Evolutionary conservation across 2,888 invertebrate species (phyloP).

Genomic region (Melanotus villosus): DNA sequence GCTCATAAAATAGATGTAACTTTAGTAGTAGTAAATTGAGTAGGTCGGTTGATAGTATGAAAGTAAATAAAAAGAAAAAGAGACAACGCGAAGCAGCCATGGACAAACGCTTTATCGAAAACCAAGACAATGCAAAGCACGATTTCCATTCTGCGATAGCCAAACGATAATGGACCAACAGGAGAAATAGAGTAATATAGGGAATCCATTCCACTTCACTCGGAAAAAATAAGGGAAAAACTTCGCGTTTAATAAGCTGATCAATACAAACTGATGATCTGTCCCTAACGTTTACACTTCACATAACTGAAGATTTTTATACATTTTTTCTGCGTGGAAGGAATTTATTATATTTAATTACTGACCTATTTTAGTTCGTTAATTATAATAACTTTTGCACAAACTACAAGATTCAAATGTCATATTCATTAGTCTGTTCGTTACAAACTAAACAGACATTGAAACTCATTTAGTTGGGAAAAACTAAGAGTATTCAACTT

Average conservation of each 20-base stretch:
- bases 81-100: background rate
- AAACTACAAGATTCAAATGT: no score
- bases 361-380: no score
- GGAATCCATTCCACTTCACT: constrained; percentile 2
- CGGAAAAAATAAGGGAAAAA: background rate
- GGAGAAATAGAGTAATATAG: constrained; percentile 19
- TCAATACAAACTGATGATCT: background rate
- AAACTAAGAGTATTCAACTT: no score
- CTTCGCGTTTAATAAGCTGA: constrained; percentile 9
- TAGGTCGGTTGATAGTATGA: background rate
- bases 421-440: no score
- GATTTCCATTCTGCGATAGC: constrained; percentile 32
- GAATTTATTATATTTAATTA: no score
- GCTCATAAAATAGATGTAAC: background rate
- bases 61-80: background rate
- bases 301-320: background rate
- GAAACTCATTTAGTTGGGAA: no score
- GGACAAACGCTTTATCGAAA: constrained; percentile 21
- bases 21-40: background rate
- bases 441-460: no score
- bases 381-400: no score
- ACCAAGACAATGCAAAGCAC: constrained; percentile 37
- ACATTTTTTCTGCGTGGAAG: no score
- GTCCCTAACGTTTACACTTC: background rate
- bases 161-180: constrained; percentile 24